These are phyloP conservation scores for Nyctalus aviator DNA, from an alignment of 2,797 vertebrate species.

Conservation along the genomic window DNA sequence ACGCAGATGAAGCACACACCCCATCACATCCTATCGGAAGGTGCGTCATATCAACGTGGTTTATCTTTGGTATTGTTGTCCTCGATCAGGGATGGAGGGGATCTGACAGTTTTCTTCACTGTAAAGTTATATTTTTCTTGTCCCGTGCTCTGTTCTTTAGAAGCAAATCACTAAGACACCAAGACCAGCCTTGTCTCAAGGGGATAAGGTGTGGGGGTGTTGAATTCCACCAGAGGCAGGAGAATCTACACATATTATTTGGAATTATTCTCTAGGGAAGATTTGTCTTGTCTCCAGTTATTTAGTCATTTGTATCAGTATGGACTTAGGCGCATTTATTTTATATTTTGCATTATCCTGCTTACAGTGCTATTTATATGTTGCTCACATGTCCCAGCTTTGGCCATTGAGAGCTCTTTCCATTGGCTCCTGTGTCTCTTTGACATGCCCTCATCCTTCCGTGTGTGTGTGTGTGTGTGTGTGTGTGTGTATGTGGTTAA, in stretches of 20 bases:
- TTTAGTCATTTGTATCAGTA: background rate
- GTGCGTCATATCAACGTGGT: accelerated
- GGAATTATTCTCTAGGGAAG: background rate
- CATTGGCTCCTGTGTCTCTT: background rate
- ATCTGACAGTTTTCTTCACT: background rate
- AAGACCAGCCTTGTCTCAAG: background rate
- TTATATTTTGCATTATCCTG: background rate
- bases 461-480: no score
- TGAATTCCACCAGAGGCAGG: background rate
- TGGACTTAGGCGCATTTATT: background rate
- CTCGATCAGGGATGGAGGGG: no score
- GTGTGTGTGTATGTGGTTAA: no score
- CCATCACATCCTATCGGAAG: background rate
- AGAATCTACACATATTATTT: background rate
- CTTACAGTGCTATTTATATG: background rate
- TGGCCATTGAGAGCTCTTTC: background rate
- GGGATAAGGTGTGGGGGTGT: accelerated
- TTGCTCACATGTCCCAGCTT: background rate
- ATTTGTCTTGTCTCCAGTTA: background rate
- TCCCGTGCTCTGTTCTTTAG: background rate
- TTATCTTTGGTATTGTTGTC: background rate
- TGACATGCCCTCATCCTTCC: background rate
- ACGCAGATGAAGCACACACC: background rate
- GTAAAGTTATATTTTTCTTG: background rate
- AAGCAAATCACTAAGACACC: background rate